Conservation (phyloP, 2,888 invertebrate species). For the Brachyptera risi region DNA sequence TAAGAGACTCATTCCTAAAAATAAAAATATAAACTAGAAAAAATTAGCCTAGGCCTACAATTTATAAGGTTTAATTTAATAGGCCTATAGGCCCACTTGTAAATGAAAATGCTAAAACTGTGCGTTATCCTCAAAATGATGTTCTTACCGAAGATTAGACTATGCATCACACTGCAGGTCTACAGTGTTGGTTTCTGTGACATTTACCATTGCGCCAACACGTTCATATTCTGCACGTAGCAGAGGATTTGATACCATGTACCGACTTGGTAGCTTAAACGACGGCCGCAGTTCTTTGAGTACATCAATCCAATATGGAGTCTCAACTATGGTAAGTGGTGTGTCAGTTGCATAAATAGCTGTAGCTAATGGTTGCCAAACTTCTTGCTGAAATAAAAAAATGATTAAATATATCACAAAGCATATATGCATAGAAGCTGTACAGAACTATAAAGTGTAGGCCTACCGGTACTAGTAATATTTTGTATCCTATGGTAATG, state of each 20-base stretch:
- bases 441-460: too few species aligned
- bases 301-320: neutral
- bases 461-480: too few species aligned
- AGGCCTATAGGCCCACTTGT: too few species aligned
- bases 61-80: too few species aligned
- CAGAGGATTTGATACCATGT: neutral
- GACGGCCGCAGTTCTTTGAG: neutral
- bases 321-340: neutral
- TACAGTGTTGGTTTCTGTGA: neutral
- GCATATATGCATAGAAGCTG: too few species aligned
- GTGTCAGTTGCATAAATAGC: neutral
- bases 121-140: too few species aligned
- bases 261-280: neutral
- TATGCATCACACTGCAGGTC: neutral
- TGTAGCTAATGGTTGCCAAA: neutral
- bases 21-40: neutral
- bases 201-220: neutral
- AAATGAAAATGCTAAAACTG: too few species aligned
- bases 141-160: neutral
- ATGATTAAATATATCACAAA: neutral
- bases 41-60: too few species aligned
- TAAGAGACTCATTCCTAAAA: conserved; percentile 35
- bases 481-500: too few species aligned
- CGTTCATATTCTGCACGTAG: neutral
- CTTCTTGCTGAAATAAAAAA: neutral